These are phyloP conservation scores for Conchocele bisecta DNA, from an alignment of 2,888 invertebrate species.

Conservation along the genomic window DNA sequence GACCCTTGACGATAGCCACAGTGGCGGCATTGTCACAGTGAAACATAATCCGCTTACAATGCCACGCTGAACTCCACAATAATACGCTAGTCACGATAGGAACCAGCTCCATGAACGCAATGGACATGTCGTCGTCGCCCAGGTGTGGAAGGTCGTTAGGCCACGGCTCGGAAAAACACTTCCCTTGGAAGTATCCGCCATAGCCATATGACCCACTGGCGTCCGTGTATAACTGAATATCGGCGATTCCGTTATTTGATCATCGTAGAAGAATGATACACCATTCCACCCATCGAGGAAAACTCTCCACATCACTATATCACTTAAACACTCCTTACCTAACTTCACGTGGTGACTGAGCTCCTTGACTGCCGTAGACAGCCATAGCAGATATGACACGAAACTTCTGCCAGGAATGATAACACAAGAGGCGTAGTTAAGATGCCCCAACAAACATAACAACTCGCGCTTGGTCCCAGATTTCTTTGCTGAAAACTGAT, in stretches of 20 bases:
- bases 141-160: slow-evolving; percentile 12
- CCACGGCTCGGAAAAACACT: slow-evolving; percentile 36
- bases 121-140: neutral
- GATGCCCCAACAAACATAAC: slow-evolving; percentile 28
- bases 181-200: slow-evolving; percentile 16
- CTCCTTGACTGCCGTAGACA: slow-evolving; percentile 22
- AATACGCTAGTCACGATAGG: neutral
- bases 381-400: slow-evolving; percentile 32
- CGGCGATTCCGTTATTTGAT: slow-evolving; percentile 4
- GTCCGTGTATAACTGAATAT: slow-evolving; percentile 36
- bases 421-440: slow-evolving; percentile 40
- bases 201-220: slow-evolving; percentile 10
- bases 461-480: slow-evolving; percentile 43
- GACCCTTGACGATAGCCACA: slow-evolving; percentile 17
- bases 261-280: slow-evolving; percentile 13
- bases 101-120: slow-evolving; percentile 1
- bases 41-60: neutral
- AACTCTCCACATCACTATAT: slow-evolving; percentile 32
- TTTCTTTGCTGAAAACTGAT: slow-evolving; percentile 4
- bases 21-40: neutral
- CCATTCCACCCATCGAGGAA: slow-evolving; percentile 35
- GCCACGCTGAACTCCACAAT: neutral
- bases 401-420: slow-evolving; percentile 43
- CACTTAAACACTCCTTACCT: slow-evolving; percentile 21
- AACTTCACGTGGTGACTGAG: slow-evolving; percentile 29